A percentile compares a stretch with the other conserved stretches of the same genome.
These are phyloP conservation scores for Eupithecia tripunctaria DNA, from an alignment of 2,888 invertebrate species.

Conservation along the genomic window DNA sequence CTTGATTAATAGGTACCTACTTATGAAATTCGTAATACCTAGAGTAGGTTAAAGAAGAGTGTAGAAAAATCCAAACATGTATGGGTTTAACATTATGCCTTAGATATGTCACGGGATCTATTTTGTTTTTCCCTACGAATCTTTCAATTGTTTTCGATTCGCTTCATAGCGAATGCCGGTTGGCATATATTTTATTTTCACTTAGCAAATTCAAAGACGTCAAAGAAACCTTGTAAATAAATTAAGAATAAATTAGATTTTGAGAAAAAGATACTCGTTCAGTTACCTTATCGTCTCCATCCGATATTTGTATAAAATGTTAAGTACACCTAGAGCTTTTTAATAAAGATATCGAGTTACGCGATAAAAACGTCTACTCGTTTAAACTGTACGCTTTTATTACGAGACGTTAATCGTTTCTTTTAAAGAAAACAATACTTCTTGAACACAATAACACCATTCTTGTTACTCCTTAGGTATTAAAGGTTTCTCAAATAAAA, in stretches of 20 bases:
- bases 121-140: too few relatives aligned
- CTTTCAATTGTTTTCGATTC: too few relatives aligned
- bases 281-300: neutral
- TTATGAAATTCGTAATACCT: neutral
- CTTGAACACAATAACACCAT: slow-evolving; percentile 20
- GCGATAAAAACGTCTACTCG: slow-evolving; percentile 10
- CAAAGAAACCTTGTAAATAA: neutral
- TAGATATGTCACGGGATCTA: too few relatives aligned
- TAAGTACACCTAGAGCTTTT: neutral
- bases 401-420: slow-evolving; percentile 22
- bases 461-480: slow-evolving; percentile 33
- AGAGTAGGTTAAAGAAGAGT: neutral
- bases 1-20: neutral
- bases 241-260: neutral
- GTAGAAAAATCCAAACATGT: too few relatives aligned
- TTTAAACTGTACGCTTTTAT: slow-evolving; percentile 12
- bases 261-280: neutral
- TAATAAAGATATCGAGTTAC: slow-evolving; percentile 17
- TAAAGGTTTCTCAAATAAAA: slow-evolving; percentile 36
- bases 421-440: slow-evolving; percentile 28
- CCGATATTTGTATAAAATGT: neutral
- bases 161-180: too few relatives aligned
- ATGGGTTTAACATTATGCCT: too few relatives aligned
- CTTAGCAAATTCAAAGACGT: neutral
- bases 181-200: neutral